Conservation (phyloP, 2,888 invertebrate species). For the Quadroppia sp. region DNA sequence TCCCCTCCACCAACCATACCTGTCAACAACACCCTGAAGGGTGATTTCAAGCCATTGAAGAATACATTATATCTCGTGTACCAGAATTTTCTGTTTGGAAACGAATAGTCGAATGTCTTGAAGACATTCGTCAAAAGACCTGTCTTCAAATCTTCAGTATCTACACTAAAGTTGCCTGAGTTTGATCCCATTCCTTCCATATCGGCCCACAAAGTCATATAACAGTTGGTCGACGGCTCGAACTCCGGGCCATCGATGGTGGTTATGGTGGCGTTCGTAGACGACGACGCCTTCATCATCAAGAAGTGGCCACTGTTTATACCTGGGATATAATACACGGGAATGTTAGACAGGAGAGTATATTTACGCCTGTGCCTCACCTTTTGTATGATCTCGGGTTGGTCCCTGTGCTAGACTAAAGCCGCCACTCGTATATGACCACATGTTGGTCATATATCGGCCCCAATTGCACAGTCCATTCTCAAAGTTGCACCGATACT, state of each 20-base stretch:
- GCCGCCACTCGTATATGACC: conserved; percentile 33
- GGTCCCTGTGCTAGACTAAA: conserved; percentile 39
- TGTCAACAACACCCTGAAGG: conserved; percentile 6
- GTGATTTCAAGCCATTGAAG: conserved; percentile 43
- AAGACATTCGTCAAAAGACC: not conserved
- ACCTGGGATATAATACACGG: not conserved
- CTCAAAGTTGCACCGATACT: conserved; percentile 45
- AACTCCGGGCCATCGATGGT: conserved; percentile 44
- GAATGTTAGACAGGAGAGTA: not conserved
- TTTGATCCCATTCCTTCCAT: not conserved
- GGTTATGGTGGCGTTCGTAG: conserved; percentile 35
- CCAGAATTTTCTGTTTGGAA: not conserved
- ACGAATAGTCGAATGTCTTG: not conserved
- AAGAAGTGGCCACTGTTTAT: not conserved
- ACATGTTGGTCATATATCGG: conserved; percentile 31
- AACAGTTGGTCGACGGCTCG: conserved; percentile 42
- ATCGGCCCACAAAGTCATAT: not conserved
- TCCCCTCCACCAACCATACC: conserved; percentile 26
- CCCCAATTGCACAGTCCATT: conserved; percentile 45
- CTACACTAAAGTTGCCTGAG: not conserved
- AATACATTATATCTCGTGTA: not conserved
- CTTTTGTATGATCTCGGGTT: conserved; percentile 45
- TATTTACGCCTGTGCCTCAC: not conserved
- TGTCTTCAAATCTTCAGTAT: not conserved
- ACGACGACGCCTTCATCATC: not conserved